Evolutionary conservation across 2,797 vertebrate genomes (phyloP).

Genomic region (Notolabrus celidotus): DNA sequence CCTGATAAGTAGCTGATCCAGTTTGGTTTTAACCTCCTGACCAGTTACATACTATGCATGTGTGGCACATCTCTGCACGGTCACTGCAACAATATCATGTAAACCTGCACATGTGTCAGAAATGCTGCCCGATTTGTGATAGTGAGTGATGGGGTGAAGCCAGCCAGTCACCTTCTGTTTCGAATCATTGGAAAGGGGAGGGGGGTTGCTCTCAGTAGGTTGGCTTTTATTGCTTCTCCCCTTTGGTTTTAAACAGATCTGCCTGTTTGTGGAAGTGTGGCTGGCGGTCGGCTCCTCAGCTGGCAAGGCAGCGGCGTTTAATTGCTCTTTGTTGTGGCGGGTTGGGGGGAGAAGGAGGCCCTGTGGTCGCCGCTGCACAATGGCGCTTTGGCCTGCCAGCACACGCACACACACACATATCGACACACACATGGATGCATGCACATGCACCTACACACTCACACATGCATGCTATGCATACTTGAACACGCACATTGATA

Average conservation of each 20-base stretch:
- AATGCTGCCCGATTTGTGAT: slow-evolving; percentile 55
- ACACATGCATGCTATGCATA: slow-evolving; percentile 44
- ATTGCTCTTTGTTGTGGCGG: slow-evolving; percentile 89
- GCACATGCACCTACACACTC: slow-evolving; percentile 28
- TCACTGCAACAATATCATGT: slow-evolving; percentile 28
- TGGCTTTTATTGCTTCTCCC: slow-evolving; percentile 85
- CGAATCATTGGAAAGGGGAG: slow-evolving; percentile 79
- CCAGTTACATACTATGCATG: slow-evolving; percentile 6
- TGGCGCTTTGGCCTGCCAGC: slow-evolving; percentile 74
- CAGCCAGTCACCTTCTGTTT: slow-evolving; percentile 84
- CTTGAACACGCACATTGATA: slow-evolving; percentile 27
- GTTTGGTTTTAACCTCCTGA: slow-evolving; percentile 15
- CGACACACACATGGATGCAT: background rate
- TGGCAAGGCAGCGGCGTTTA: slow-evolving; percentile 86
- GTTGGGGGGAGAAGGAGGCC: slow-evolving; percentile 60
- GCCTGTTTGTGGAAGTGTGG: slow-evolving; percentile 91
- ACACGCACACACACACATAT: slow-evolving; percentile 40
- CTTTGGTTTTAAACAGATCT: slow-evolving; percentile 87
- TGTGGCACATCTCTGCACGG: slow-evolving; percentile 17
- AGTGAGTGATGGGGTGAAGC: slow-evolving; percentile 76
- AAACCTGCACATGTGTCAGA: slow-evolving; percentile 59
- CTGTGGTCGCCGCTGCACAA: slow-evolving; percentile 83
- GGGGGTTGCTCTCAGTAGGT: slow-evolving; percentile 78
- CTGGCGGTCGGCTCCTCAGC: slow-evolving; percentile 86
- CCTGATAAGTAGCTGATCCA: slow-evolving; percentile 6